phyloP scores from a whole-genome alignment of 1,140 invertebrate species.

The Habropoda laboriosa region DNA sequence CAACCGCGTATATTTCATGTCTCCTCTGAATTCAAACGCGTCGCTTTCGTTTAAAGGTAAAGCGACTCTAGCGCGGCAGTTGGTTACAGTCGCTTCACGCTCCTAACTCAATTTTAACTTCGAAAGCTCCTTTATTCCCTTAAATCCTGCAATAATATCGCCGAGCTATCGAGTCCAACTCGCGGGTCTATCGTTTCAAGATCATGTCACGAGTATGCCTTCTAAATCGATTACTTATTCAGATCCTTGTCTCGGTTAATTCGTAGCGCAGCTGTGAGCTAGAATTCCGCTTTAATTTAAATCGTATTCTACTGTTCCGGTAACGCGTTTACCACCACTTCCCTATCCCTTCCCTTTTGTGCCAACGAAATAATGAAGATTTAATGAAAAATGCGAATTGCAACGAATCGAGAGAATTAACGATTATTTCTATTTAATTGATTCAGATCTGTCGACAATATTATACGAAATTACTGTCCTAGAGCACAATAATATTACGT shows the following conservation, averaged over 20 bases:
- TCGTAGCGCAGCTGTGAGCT: too few relatives aligned
- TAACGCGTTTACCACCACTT: too few relatives aligned
- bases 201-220: neutral
- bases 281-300: neutral
- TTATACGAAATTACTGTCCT: too few relatives aligned
- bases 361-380: too few relatives aligned
- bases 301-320: neutral
- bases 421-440: too few relatives aligned
- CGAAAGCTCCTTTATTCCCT: slow-evolving; percentile 38
- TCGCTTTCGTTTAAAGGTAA: neutral
- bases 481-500: too few relatives aligned
- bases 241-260: neutral
- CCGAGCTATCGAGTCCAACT: neutral
- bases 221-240: slow-evolving; percentile 10
- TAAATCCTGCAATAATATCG: slow-evolving; percentile 24
- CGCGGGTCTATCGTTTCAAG: neutral
- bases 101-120: slow-evolving; percentile 54
- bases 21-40: neutral
- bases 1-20: neutral
- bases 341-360: too few relatives aligned
- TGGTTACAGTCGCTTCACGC: slow-evolving; percentile 21
- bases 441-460: too few relatives aligned
- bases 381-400: too few relatives aligned
- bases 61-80: neutral
- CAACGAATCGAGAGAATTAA: too few relatives aligned